Conservation (phyloP, 2,797 vertebrate genomes). For the Cuculus canorus region DNA sequence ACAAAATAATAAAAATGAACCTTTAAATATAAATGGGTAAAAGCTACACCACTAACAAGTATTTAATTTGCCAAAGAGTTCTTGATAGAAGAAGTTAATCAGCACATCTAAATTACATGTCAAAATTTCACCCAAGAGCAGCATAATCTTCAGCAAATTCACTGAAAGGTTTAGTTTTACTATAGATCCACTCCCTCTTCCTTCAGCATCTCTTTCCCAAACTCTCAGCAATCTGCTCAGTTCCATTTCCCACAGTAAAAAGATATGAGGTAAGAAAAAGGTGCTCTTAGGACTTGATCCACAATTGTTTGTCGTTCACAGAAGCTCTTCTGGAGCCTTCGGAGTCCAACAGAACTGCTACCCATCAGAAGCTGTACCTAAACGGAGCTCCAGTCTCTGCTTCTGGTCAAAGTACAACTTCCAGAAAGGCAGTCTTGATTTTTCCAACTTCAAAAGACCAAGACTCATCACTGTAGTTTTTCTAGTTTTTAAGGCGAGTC, state of each 20-base stretch:
- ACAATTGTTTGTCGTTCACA: not conserved
- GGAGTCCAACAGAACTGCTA: not conserved
- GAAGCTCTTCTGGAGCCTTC: not conserved
- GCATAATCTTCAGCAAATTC: not conserved
- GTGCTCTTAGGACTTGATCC: not conserved
- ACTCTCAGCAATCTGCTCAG: not conserved
- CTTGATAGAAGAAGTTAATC: not conserved
- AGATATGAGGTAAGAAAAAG: not conserved
- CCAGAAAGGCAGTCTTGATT: not conserved
- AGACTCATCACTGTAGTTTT: not conserved
- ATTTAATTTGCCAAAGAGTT: not conserved
- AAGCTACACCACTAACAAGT: not conserved
- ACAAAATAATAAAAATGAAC: not conserved
- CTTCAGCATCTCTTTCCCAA: not conserved
- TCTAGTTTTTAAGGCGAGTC: not conserved
- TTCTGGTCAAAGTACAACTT: not conserved
- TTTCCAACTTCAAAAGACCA: not conserved
- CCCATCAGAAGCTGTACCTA: not conserved
- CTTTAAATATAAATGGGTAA: not conserved
- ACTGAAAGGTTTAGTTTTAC: not conserved
- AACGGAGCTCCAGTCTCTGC: not conserved
- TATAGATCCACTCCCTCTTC: not conserved
- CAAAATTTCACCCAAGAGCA: not conserved
- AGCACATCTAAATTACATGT: not conserved
- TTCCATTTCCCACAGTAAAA: not conserved